phyloP scores from a whole-genome alignment of 2,797 vertebrate species.

The Thamnophis elegans region DNA sequence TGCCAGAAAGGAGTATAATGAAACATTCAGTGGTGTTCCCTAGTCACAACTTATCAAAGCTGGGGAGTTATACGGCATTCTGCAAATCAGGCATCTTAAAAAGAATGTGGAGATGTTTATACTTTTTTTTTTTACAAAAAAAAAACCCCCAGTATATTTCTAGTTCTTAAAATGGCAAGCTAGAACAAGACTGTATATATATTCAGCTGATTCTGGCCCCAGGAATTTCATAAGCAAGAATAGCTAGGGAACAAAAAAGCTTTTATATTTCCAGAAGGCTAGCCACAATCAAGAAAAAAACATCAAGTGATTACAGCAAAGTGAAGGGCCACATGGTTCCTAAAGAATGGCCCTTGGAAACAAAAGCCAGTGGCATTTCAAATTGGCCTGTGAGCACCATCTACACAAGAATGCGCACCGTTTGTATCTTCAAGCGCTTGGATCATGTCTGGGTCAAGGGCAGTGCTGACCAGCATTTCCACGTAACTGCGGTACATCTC shows the following conservation, averaged over 20 bases:
- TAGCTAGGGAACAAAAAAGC: not conserved
- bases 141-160: not conserved
- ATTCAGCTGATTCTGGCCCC: not conserved
- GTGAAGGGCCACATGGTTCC: not conserved
- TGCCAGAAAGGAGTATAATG: not conserved
- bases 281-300: too few relatives aligned
- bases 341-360: not conserved
- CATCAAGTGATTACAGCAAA: too few relatives aligned
- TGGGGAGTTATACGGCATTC: not conserved
- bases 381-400: not conserved
- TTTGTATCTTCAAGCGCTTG: conserved; percentile 92
- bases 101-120: not conserved
- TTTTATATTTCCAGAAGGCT: not conserved
- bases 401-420: conserved; percentile 67
- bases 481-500: conserved; percentile 96
- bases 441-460: conserved; percentile 93
- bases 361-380: not conserved
- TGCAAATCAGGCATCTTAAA: not conserved
- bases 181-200: not conserved
- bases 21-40: not conserved
- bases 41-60: not conserved
- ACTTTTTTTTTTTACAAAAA: too few relatives aligned
- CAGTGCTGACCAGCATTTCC: conserved; percentile 93
- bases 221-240: not conserved
- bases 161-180: not conserved